Evolutionary conservation across 2,113 vertebrate species (phyloP).

Genomic region (Callipepla squamata): DNA sequence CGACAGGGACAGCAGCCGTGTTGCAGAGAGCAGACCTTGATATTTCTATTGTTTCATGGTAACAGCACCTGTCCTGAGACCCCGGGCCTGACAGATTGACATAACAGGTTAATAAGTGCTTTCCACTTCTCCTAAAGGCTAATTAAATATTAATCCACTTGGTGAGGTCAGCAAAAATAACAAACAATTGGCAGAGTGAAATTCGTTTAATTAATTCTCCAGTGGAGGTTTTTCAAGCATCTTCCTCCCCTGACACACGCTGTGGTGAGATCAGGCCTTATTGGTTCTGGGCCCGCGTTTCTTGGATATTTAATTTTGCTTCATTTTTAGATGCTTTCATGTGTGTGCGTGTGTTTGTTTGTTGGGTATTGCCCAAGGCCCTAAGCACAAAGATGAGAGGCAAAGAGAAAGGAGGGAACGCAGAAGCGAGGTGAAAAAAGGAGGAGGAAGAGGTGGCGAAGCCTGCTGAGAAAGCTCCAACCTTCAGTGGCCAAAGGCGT

Average conservation of each 20-base stretch:
- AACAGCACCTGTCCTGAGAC: conserved; percentile 80
- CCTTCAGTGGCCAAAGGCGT: background rate
- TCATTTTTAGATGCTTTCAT: background rate
- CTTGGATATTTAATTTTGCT: conserved; percentile 50
- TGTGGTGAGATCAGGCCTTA: conserved; percentile 66
- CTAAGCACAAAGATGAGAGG: background rate
- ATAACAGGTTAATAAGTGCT: conserved; percentile 97
- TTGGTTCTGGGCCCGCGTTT: conserved; percentile 54
- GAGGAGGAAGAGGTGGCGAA: background rate
- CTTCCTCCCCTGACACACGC: conserved; percentile 72
- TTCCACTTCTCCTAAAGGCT: conserved; percentile 94
- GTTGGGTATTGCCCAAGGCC: background rate
- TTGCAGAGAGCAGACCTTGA: background rate
- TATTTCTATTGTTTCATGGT: conserved; percentile 61
- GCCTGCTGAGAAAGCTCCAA: background rate
- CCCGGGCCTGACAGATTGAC: conserved; percentile 91
- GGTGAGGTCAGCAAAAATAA: conserved; percentile 97
- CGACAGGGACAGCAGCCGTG: background rate
- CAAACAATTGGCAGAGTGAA: conserved; percentile 88
- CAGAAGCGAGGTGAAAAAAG: background rate
- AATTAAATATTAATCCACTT: conserved; percentile 99
- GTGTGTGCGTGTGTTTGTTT: background rate
- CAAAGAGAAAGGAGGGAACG: background rate
- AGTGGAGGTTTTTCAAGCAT: conserved; percentile 78
- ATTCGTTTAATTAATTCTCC: conserved; percentile 94